A percentile compares a stretch with the other conserved stretches of the same genome.
phyloP scores from a whole-genome alignment of 2,888 invertebrate species.

The Bibio marci region DNA sequence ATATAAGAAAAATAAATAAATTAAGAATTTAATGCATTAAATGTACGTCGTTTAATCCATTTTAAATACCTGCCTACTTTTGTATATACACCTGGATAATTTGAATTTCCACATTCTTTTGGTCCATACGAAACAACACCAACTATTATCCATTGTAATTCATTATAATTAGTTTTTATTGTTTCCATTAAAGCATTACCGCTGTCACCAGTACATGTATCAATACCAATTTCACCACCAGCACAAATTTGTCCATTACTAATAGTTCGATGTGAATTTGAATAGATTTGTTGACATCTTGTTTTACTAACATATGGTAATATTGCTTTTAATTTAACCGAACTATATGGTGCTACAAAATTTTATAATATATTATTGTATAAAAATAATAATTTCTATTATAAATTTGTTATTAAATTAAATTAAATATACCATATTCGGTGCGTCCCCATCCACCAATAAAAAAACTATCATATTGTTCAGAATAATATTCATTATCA shows the following conservation, averaged over 20 bases:
- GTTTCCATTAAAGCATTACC: slow-evolving; percentile 47
- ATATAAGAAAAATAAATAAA: no score
- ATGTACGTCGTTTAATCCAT: slow-evolving; percentile 30
- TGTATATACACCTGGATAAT: slow-evolving; percentile 42
- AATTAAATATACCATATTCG: no score
- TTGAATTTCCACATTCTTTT: slow-evolving; percentile 35
- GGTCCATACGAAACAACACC: slow-evolving; percentile 42
- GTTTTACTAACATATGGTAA: slow-evolving; percentile 32
- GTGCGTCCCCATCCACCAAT: no score
- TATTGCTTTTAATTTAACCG: slow-evolving; percentile 36
- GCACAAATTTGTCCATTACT: slow-evolving; percentile 39
- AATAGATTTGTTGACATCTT: slow-evolving; percentile 32
- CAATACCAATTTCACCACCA: slow-evolving; percentile 40
- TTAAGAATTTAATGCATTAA: background rate
- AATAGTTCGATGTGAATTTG: slow-evolving; percentile 24
- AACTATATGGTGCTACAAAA: slow-evolving; percentile 12
- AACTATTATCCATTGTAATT: slow-evolving; percentile 27
- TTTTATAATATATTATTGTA: no score
- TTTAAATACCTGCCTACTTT: slow-evolving; percentile 33
- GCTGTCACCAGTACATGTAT: slow-evolving; percentile 50
- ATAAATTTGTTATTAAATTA: no score
- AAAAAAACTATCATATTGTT: no score
- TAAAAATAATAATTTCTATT: no score
- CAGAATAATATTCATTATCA: no score
- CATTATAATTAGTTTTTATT: slow-evolving; percentile 8